Conservation (phyloP, 2,797 vertebrate species). For the Huso huso region DNA sequence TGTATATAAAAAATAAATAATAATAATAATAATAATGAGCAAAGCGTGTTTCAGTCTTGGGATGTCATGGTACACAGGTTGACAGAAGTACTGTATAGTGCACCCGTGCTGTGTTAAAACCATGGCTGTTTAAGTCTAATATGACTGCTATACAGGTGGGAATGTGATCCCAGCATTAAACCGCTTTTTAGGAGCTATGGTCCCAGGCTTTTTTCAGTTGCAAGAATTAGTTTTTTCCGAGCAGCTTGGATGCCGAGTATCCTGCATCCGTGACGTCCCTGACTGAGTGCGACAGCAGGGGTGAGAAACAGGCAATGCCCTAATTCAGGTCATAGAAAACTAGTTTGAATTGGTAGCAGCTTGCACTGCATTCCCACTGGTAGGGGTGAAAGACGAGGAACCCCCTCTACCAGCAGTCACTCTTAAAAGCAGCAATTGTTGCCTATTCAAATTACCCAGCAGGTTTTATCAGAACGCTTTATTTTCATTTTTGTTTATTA, state of each 20-base stretch:
- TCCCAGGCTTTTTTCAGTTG: neutral
- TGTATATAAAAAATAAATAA: slow-evolving; percentile 70
- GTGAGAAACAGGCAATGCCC: neutral
- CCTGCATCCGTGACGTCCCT: neutral
- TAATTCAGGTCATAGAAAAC: too few species aligned
- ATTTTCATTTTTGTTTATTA: too few species aligned
- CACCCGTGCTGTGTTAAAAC: neutral
- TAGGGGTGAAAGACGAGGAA: too few species aligned
- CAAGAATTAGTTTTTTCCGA: neutral
- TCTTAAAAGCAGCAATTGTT: too few species aligned
- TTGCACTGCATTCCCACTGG: too few species aligned
- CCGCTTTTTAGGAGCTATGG: neutral
- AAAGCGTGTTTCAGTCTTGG: slow-evolving; percentile 39
- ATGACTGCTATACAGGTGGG: neutral
- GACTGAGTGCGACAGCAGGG: neutral
- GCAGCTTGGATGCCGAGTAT: neutral
- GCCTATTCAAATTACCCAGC: too few species aligned
- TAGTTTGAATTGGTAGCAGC: too few species aligned
- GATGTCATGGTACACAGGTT: slow-evolving; percentile 1
- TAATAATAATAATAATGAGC: slow-evolving; percentile 53
- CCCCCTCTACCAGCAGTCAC: too few species aligned
- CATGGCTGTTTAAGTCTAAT: neutral
- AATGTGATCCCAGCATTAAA: neutral
- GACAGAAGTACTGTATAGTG: neutral
- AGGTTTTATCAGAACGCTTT: too few species aligned